Percentiles rank a stretch among this genome's conserved stretches.
Conservation (phyloP, 2,113 vertebrate species). For the Oncorhynchus mykiss region DNA sequence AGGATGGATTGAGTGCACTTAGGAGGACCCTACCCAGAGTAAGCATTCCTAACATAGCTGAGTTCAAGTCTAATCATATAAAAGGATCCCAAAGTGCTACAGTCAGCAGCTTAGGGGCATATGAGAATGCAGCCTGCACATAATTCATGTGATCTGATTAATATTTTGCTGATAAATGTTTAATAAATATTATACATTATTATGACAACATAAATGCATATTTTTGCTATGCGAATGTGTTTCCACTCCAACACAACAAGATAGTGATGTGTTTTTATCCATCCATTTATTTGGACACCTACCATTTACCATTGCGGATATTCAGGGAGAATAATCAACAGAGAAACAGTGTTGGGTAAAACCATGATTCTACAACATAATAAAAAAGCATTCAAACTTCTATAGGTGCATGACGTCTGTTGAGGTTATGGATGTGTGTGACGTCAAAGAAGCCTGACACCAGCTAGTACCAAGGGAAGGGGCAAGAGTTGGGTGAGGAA, state of each 20-base stretch:
- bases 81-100: slow-evolving; percentile 10
- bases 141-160: too few species aligned
- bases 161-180: too few species aligned
- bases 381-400: background rate
- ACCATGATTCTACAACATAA: background rate
- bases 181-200: too few species aligned
- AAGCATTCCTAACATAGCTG: slow-evolving; percentile 24
- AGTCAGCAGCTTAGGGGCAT: slow-evolving; percentile 27
- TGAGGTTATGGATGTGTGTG: background rate
- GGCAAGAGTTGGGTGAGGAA: too few species aligned
- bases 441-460: background rate
- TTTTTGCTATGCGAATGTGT: too few species aligned
- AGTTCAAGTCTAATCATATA: slow-evolving; percentile 45
- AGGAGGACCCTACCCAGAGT: slow-evolving; percentile 5
- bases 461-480: background rate
- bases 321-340: too few species aligned
- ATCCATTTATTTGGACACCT: too few species aligned
- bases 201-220: too few species aligned
- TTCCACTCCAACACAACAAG: too few species aligned
- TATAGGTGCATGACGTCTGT: background rate
- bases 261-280: too few species aligned
- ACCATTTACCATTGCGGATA: too few species aligned
- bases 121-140: background rate
- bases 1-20: slow-evolving; percentile 22
- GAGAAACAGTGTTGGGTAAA: too few species aligned